These are phyloP conservation scores for Uropsilus gracilis DNA, from an alignment of 2,113 vertebrate species.

Conservation along the genomic window DNA sequence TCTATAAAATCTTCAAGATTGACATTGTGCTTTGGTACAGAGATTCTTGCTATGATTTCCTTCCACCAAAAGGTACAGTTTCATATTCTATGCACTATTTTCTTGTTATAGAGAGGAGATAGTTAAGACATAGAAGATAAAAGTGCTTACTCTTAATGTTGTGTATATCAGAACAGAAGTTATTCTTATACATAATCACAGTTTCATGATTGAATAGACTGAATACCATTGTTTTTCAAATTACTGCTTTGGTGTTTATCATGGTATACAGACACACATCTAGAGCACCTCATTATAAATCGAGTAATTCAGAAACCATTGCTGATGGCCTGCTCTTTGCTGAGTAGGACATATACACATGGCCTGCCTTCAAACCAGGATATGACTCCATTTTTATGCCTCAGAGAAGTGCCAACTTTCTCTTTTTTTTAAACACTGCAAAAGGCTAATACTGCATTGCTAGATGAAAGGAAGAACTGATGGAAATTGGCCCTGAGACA, in stretches of 20 bases:
- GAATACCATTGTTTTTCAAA: not conserved
- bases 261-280: not conserved
- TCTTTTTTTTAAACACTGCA: not conserved
- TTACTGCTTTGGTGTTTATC: not conserved
- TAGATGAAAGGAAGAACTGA: not conserved
- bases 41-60: slow-evolving; percentile 85
- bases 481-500: not conserved
- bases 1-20: slow-evolving; percentile 91
- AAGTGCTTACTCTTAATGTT: not conserved
- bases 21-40: slow-evolving; percentile 94
- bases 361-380: not conserved
- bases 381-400: not conserved
- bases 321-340: not conserved
- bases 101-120: not conserved
- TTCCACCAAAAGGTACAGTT: slow-evolving; percentile 88
- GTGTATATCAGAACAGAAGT: not conserved
- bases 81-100: not conserved
- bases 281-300: not conserved
- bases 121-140: not conserved
- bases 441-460: not conserved
- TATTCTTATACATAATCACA: not conserved
- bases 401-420: not conserved
- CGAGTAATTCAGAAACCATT: not conserved
- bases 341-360: not conserved
- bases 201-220: not conserved